These are phyloP conservation scores for Drosophila sproati DNA, from an alignment of 1,140 invertebrate species.

Conservation along the genomic window DNA sequence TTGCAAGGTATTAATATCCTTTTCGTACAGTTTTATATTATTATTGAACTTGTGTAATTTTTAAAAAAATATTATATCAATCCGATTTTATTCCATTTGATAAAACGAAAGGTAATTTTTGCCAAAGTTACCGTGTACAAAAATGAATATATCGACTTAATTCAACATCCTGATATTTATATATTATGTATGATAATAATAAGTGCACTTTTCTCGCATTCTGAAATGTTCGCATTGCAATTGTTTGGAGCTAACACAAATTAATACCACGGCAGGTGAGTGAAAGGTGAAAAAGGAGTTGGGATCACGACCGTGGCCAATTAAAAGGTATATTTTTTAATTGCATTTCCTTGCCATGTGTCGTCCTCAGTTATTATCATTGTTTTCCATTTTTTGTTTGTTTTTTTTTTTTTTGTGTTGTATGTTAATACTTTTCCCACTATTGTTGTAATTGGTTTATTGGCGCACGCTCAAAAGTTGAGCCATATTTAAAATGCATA, in stretches of 20 bases:
- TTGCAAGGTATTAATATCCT: not conserved
- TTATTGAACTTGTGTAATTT: too few relatives aligned
- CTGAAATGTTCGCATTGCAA: slow-evolving; percentile 28
- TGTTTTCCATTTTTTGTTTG: slow-evolving; percentile 41
- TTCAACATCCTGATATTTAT: too few relatives aligned
- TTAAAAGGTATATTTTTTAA: slow-evolving; percentile 79
- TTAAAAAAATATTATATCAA: too few relatives aligned
- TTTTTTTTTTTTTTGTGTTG: slow-evolving; percentile 16
- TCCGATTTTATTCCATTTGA: too few relatives aligned
- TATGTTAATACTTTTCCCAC: slow-evolving; percentile 18
- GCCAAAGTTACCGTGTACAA: too few relatives aligned
- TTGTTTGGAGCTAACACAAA: slow-evolving; percentile 61
- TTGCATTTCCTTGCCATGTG: slow-evolving; percentile 72
- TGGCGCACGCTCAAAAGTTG: slow-evolving; percentile 61
- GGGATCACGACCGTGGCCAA: slow-evolving; percentile 34
- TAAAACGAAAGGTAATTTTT: too few relatives aligned
- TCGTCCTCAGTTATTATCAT: slow-evolving; percentile 41
- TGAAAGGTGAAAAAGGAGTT: slow-evolving; percentile 30
- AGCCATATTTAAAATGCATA: slow-evolving; percentile 52
- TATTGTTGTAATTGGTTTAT: slow-evolving; percentile 76
- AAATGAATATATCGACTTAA: too few relatives aligned
- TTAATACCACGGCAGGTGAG: slow-evolving; percentile 75
- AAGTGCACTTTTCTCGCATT: slow-evolving; percentile 38
- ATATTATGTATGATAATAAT: too few relatives aligned
- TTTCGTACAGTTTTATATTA: too few relatives aligned